These are phyloP conservation scores for Arnoldichthys spilopterus DNA, from an alignment of 2,797 vertebrate species.

Conservation along the genomic window DNA sequence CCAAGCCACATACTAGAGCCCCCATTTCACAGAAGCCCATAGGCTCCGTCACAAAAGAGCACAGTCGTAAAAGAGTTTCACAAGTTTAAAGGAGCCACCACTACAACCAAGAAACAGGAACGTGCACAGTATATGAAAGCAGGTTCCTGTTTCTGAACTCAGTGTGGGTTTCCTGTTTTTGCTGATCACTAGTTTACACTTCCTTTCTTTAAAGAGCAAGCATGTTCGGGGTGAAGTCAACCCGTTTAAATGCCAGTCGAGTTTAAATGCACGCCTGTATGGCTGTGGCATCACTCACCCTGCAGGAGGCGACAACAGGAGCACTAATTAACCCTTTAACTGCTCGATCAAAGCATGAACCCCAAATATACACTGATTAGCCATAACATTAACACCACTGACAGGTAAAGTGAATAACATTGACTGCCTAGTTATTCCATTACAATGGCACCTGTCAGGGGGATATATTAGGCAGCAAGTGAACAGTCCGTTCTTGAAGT, in stretches of 20 bases:
- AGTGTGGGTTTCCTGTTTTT: constrained; percentile 68
- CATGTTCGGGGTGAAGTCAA: background rate
- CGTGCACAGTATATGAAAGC: constrained; percentile 30
- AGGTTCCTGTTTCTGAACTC: constrained; percentile 65
- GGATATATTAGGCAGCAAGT: too few species aligned
- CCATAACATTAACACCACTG: too few species aligned
- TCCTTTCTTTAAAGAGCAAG: constrained; percentile 38
- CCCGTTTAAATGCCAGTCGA: background rate
- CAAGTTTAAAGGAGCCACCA: constrained; percentile 4
- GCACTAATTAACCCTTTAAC: too few species aligned
- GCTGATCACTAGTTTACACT: constrained; percentile 55
- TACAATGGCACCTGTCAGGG: too few species aligned
- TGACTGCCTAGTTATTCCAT: too few species aligned
- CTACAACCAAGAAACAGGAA: constrained; percentile 59
- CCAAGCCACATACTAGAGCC: too few species aligned
- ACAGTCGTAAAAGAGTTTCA: background rate
- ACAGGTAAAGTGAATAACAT: too few species aligned
- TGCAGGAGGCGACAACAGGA: background rate
- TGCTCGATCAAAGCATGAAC: too few species aligned
- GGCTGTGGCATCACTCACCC: background rate
- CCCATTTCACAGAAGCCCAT: too few species aligned
- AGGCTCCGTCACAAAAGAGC: too few species aligned
- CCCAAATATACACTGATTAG: too few species aligned
- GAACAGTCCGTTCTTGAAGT: too few species aligned
- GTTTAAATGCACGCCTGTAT: background rate